A percentile compares a stretch with the other conserved stretches of the same genome.
phyloP scores from a whole-genome alignment of 2,113 vertebrate genomes.

The Nansenia antarctica region DNA sequence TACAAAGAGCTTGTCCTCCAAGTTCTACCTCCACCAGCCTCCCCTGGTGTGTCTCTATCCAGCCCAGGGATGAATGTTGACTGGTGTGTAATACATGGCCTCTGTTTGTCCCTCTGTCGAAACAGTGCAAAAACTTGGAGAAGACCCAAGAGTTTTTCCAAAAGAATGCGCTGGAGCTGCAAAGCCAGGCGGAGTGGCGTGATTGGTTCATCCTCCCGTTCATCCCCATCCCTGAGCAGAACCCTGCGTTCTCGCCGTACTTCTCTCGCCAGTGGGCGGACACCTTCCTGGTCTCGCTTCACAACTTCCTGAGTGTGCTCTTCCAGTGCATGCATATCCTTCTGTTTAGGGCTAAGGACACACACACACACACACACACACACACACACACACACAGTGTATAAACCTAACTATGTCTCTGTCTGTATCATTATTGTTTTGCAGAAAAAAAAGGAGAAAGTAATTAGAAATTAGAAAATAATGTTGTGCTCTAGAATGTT shows the following conservation, averaged over 20 bases:
- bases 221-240: constrained; percentile 85
- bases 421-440: no score
- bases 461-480: no score
- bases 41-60: no score
- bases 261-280: constrained; percentile 96
- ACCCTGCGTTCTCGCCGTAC: constrained; percentile 88
- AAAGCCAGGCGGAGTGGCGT: constrained; percentile 92
- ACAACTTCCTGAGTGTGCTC: constrained; percentile 96
- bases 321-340: constrained; percentile 99
- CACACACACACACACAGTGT: no score
- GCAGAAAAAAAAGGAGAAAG: no score
- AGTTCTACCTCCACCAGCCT: no score
- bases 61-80: no score
- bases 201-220: constrained; percentile 97
- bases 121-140: constrained; percentile 85
- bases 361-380: neutral
- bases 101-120: constrained; percentile 32
- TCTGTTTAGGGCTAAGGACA: constrained; percentile 15
- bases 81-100: neutral
- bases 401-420: no score
- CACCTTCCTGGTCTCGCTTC: constrained; percentile 94
- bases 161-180: constrained; percentile 88
- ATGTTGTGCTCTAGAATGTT: no score
- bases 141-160: constrained; percentile 96
- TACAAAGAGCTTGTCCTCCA: no score